Base-by-base conservation (phyloP, 1,140 invertebrate genomes). In the Bombus consobrinus region DNA sequence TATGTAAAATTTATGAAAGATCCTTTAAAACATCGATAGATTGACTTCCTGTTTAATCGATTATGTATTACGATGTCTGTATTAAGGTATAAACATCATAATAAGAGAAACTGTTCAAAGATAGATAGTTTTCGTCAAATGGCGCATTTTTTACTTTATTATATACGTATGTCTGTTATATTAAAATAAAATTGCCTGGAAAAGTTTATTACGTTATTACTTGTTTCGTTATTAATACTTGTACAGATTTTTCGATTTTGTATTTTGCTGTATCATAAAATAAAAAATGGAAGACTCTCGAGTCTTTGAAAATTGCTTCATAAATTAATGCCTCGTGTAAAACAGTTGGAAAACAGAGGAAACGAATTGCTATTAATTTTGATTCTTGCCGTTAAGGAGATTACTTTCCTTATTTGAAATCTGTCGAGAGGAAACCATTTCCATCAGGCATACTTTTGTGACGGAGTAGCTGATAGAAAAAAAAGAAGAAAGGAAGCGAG, bases 341-440 rank as follows among this genome's bases (percentile, higher is more conserved):
- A 76, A 1, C 2, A 10, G 22, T 15, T 68, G 2, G 22, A 32
- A 1, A 12, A 39, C 4, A 25, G 34, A 8, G 9, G 15, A 22
- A 74, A 53, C 13, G 12, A n/a, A n/a, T 74, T 34, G 6, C 32
- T 10, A 37, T n/a, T 22, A 18, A 76, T 83, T 25, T 37, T 8
- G 13, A 69, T 71, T 34, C n/a, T 78, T 34, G n/a, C n/a, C 37
- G 37, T 59, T 53, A 62, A 84, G 32, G 32, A 47, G 71, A 79
- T 79, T 59, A 84, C 66, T 78, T 69, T 71, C 28, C 75, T 59
- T 43, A n/a, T 59, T 72, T 15, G 64, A 62, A 37, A 57, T 41
- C 66, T 37, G 66, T 69, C 83, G 4, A 59, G 39, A 84, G 82
- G 59, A 72, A 84, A 78, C 66, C 76, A 84, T 84, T 84, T 84